Conservation (phyloP, 2,888 invertebrate species). For the Zele albiditarsus region DNA sequence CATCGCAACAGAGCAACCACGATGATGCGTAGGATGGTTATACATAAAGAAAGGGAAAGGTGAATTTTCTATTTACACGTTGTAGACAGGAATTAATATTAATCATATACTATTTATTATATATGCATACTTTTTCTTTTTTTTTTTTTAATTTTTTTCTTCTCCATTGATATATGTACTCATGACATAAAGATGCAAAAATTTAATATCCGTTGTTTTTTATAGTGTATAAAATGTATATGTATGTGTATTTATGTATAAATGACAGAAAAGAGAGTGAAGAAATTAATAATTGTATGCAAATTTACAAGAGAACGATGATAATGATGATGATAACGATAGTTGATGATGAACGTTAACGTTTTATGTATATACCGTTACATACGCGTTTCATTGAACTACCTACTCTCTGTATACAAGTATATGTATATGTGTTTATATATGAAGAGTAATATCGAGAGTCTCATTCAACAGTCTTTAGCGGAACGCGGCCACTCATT, state of each 20-base stretch:
- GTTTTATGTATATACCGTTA: constrained; percentile 45
- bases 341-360: constrained; percentile 28
- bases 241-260: constrained; percentile 21
- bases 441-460: background rate
- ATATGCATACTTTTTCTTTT: background rate
- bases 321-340: background rate
- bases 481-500: constrained; percentile 1
- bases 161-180: background rate
- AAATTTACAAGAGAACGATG: background rate
- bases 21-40: constrained; percentile 59
- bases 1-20: constrained; percentile 40
- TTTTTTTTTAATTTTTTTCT: background rate
- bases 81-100: constrained; percentile 23
- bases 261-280: constrained; percentile 1
- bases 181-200: background rate
- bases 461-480: constrained; percentile 13
- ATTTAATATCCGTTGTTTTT: constrained; percentile 5
- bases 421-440: background rate
- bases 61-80: constrained; percentile 44
- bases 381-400: constrained; percentile 50
- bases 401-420: constrained; percentile 26
- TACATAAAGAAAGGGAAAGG: constrained; percentile 61
- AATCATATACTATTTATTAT: background rate
- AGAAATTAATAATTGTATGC: background rate
- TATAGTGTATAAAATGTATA: background rate